A percentile compares a stretch with the other conserved stretches of the same genome.
Conservation (phyloP, 2,797 vertebrate genomes). For the Thalassophryne amazonica region DNA sequence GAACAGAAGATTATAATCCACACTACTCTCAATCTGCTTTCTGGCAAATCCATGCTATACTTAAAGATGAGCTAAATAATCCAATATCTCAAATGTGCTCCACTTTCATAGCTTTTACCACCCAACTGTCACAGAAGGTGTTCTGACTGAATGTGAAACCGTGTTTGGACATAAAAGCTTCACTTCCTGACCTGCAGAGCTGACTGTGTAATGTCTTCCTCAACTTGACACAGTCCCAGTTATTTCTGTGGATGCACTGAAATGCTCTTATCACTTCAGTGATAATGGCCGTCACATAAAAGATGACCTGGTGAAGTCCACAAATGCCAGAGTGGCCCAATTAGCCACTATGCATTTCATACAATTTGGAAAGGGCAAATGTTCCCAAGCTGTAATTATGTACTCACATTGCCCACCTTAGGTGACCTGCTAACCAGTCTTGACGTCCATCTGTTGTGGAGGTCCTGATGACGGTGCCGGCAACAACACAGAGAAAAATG, state of each 20-base stretch:
- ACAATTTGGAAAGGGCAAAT: conserved; percentile 80
- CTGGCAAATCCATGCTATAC: too few relatives aligned
- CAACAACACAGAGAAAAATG: conserved; percentile 65
- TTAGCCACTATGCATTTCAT: conserved; percentile 80
- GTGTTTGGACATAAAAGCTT: conserved; percentile 25
- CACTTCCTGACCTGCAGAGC: conserved; percentile 35
- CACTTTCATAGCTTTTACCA: too few relatives aligned
- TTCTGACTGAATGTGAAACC: background rate
- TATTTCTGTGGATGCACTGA: conserved; percentile 63
- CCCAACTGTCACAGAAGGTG: background rate
- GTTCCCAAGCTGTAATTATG: conserved; percentile 79
- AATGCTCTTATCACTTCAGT: conserved; percentile 76
- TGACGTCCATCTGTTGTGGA: conserved; percentile 61
- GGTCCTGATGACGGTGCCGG: conserved; percentile 66
- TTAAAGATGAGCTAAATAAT: too few relatives aligned
- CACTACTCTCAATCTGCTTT: too few relatives aligned
- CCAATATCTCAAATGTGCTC: too few relatives aligned
- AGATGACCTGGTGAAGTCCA: conserved; percentile 72
- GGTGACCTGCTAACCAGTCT: conserved; percentile 69
- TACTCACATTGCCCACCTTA: conserved; percentile 73
- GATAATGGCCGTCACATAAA: conserved; percentile 76
- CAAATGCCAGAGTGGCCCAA: conserved; percentile 80
- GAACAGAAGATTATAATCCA: too few relatives aligned
- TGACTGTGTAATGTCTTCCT: conserved; percentile 51
- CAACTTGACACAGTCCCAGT: conserved; percentile 60